A percentile compares a stretch with the other conserved stretches of the same genome.
Evolutionary conservation across 2,797 vertebrate species (phyloP).

Genomic region (Sebastiscus albofasciatus): DNA sequence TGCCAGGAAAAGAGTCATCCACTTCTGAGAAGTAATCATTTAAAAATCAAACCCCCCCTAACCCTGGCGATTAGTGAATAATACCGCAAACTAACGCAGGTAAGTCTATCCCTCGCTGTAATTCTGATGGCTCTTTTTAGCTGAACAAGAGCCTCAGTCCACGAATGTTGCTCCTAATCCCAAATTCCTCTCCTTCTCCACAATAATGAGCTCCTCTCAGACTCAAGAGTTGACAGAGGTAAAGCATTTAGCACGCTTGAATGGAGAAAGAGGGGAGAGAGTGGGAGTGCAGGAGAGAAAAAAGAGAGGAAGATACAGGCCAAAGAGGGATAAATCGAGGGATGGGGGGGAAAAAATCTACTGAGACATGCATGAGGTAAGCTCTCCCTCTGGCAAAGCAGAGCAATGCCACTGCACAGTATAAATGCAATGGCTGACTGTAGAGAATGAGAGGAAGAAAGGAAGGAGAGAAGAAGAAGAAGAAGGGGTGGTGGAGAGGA

Average conservation of each 20-base stretch:
- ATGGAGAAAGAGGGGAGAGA: slow-evolving; percentile 55
- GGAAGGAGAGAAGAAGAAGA: not conserved
- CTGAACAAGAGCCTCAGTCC: slow-evolving; percentile 69
- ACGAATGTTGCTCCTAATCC: slow-evolving; percentile 77
- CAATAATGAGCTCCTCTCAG: slow-evolving; percentile 77
- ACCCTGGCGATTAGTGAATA: slow-evolving; percentile 13
- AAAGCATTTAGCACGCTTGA: slow-evolving; percentile 75
- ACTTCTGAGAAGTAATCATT: slow-evolving; percentile 14
- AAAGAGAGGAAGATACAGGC: slow-evolving; percentile 53
- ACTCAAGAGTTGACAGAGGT: slow-evolving; percentile 74
- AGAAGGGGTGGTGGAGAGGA: not conserved
- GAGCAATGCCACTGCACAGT: slow-evolving; percentile 40
- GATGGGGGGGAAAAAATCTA: slow-evolving; percentile 47
- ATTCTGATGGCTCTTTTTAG: slow-evolving; percentile 70
- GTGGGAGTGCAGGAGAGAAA: slow-evolving; percentile 42
- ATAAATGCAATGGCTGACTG: slow-evolving; percentile 54
- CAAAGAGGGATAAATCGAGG: slow-evolving; percentile 56
- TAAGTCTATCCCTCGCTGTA: slow-evolving; percentile 24
- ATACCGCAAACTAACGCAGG: slow-evolving; percentile 24
- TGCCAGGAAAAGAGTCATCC: not conserved
- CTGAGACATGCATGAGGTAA: slow-evolving; percentile 73
- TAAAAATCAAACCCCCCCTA: not conserved
- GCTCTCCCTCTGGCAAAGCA: slow-evolving; percentile 72
- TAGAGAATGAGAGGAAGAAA: slow-evolving; percentile 46
- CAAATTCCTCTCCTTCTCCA: slow-evolving; percentile 70